Base-by-base conservation (phyloP, 2,797 vertebrate species). In the Bovichtus variegatus region DNA sequence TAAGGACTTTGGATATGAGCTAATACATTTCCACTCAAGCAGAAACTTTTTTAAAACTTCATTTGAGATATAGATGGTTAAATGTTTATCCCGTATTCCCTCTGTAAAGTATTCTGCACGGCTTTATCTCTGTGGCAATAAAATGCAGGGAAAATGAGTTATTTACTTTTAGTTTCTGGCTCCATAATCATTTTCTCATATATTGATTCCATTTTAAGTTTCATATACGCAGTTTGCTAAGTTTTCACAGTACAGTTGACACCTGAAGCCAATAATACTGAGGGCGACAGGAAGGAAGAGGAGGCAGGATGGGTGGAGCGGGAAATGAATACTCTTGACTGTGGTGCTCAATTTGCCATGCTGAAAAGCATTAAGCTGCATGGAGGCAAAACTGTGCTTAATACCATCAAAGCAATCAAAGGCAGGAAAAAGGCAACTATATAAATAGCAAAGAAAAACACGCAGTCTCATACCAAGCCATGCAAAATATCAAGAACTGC, bases 181-280 rank as follows among this genome's bases (percentile, higher is more conserved):
- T 78, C 54, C 31, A 60, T 73, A 61, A 87, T 81, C 6, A 25
- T 81, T 75, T n/a, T 53, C 67, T 69, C 54, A 54, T 67, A 31
- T 72, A 49, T 62, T 65, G 77, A 84, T 82, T 64, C 16, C 31
- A 69, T 73, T 81, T 84, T 54, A 29, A 61, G 34, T 79, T 76
- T 74, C 66, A 59, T 27, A 25, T 27, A 40, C 3, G 40, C 57
- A 83, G 73, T 87, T 82, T 71, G 78, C 47, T 21, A 77, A 74
- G 95, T 93, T 96, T 95, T 96, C 95, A 96, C 96, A 97, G 96
- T 97, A 97, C 97, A 97, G 96, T 96, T 96, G 93, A 96, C 93
- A 95, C 93, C 93, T 91, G 91, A 95, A 96, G 95, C 95, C 88
- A 90, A 82, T 89, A 85, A 94, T 82, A 81, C 69, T 73, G 91